Base-by-base conservation (phyloP, 64 coral and sea anemone species). In the Stichodactyla helianthus region DNA sequence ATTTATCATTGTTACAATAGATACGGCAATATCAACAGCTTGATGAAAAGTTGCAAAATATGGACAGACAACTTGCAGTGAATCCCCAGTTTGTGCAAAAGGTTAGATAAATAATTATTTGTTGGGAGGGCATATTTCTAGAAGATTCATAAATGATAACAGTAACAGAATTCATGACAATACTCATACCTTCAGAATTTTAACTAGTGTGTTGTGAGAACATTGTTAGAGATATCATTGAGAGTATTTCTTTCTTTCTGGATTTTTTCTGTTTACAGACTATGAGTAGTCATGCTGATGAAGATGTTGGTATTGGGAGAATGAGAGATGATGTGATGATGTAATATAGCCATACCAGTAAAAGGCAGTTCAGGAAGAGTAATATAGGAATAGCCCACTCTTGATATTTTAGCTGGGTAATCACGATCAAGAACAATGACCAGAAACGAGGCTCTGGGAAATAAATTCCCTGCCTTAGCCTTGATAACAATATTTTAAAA, bases 41-140 rank as follows among this genome's bases (percentile, higher is more conserved):
- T 5, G 96, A 98, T 82, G 93, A 98, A 59, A 98, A 94, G 74
- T 84, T 98, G 20, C 90, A 94, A 60, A 86, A 86, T 17, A 98
- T 98, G 96, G 93, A 98, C 93, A 27, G 87, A 61, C 89, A 90
- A 56, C 87, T 98, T 50, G 93, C 96, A 44, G 88, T 94, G 27
- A 98, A 98, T 19, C 96, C 96, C 14, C 96, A 98, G 77, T 98
- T 94, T 67, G 92, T 98, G 50, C 92, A 98, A 51, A 98, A 98
- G 96, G 96, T 98, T 63, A 88, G 6, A 52, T 5, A 5, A 6
- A 25, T 53, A 88, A 56, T 60, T 10, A 35, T 64, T 68, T n/a
- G 60, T 19, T 63, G 5, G 7, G 17, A 8, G 14, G 10, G 11
- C 50, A 10, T 27, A 25, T 16, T 20, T 53, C 61, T 28, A 57